A percentile compares a stretch with the other conserved stretches of the same genome.
Evolutionary conservation across 2,113 vertebrate species (phyloP).

Genomic region (Megaleporinus macrocephalus): DNA sequence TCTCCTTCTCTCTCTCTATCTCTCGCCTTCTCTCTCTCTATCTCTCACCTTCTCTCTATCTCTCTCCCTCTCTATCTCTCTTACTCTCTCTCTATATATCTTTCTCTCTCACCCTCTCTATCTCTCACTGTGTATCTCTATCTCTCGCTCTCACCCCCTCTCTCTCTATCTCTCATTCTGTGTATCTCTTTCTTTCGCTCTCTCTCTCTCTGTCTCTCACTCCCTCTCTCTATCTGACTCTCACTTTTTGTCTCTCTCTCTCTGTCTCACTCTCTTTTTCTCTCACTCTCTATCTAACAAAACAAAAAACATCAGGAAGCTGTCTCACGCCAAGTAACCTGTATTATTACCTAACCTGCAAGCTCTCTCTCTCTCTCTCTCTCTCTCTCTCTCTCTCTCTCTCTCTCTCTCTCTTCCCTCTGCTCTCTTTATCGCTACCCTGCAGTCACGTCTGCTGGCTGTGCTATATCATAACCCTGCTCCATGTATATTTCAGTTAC

Average conservation of each 20-base stretch:
- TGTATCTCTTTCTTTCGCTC: too few relatives aligned
- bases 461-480: conserved; percentile 1
- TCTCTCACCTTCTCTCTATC: not conserved
- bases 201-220: not conserved
- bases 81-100: not conserved
- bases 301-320: not conserved
- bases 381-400: not conserved
- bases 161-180: too few relatives aligned
- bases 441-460: not conserved
- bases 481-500: conserved; percentile 19
- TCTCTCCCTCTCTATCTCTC: not conserved
- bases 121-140: too few relatives aligned
- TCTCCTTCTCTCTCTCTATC: not conserved
- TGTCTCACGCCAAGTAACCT: not conserved
- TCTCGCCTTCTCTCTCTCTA: not conserved
- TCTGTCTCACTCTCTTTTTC: not conserved
- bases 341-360: not conserved
- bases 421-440: conserved; percentile 14
- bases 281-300: too few relatives aligned
- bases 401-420: too few relatives aligned
- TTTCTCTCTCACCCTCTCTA: not conserved
- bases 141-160: not conserved
- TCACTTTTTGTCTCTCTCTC: not conserved
- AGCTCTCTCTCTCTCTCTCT: not conserved
- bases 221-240: too few relatives aligned